phyloP scores from a whole-genome alignment of 2,113 vertebrate species.

The Gavia stellata region DNA sequence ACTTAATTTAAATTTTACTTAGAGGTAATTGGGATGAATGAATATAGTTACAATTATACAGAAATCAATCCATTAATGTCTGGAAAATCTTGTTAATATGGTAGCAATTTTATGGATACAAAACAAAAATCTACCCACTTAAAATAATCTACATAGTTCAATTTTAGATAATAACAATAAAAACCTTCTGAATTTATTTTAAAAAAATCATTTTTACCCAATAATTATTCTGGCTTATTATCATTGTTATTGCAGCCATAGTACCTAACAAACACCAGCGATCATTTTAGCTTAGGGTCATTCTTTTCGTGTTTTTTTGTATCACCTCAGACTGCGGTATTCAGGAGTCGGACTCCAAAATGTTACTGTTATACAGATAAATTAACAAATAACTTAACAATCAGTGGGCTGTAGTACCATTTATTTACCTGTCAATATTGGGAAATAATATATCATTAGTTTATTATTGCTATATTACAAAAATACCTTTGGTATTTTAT shows the following conservation, averaged over 20 bases:
- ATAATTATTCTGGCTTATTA: background rate
- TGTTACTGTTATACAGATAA: background rate
- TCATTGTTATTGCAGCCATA: background rate
- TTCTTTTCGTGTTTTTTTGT: background rate
- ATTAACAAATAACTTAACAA: background rate
- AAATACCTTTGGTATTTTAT: background rate
- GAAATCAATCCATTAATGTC: conserved; percentile 77
- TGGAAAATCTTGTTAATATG: conserved; percentile 75
- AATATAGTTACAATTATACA: conserved; percentile 77
- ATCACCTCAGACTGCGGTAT: background rate
- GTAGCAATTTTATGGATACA: conserved; percentile 70
- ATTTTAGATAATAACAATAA: conserved; percentile 62
- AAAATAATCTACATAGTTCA: conserved; percentile 50
- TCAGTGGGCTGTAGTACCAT: background rate
- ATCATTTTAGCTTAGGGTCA: background rate
- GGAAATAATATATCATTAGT: background rate
- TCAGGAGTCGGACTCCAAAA: background rate
- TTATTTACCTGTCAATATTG: background rate
- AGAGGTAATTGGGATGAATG: conserved; percentile 80
- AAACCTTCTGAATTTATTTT: background rate
- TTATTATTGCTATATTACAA: background rate
- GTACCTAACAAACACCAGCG: background rate
- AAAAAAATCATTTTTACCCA: background rate
- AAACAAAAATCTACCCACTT: conserved; percentile 65
- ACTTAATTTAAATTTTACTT: conserved; percentile 80